Conservation (phyloP, 1,140 invertebrate species). For the Zaprionus camerounensis region DNA sequence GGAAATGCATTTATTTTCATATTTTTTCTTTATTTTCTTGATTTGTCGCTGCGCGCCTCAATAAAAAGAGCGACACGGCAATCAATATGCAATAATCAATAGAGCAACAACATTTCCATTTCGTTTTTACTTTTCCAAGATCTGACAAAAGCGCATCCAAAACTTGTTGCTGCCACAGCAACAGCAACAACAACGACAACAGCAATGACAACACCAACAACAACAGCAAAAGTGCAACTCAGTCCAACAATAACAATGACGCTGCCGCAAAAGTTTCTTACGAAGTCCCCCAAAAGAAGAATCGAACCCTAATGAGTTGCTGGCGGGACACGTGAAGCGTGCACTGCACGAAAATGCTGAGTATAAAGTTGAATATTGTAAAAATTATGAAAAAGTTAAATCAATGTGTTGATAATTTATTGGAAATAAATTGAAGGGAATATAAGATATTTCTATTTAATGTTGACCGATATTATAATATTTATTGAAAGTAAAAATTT, state of each 20-base stretch:
- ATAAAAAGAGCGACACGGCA: constrained; percentile 75
- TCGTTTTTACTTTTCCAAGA: constrained; percentile 46
- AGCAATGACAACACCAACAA: constrained; percentile 20
- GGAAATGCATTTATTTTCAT: constrained; percentile 70
- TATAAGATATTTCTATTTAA: neutral
- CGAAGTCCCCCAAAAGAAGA: constrained; percentile 77
- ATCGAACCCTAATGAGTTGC: constrained; percentile 83
- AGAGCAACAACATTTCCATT: constrained; percentile 78
- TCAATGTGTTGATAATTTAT: neutral
- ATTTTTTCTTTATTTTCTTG: constrained; percentile 54
- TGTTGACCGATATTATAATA: too few species aligned
- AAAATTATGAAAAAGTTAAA: neutral
- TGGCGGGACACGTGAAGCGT: constrained; percentile 27
- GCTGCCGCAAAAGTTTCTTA: constrained; percentile 74
- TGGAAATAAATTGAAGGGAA: neutral
- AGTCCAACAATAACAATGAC: constrained; percentile 77
- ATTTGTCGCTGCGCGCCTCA: constrained; percentile 76
- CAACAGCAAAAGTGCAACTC: constrained; percentile 40
- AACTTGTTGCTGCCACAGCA: constrained; percentile 56
- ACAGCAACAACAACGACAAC: constrained; percentile 25
- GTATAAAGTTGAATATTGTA: neutral
- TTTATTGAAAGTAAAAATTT: too few species aligned
- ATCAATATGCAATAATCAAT: constrained; percentile 83
- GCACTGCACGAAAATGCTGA: constrained; percentile 19
- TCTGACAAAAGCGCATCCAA: constrained; percentile 78